Base-by-base conservation (phyloP, 2,797 vertebrate species). In the Pygocentrus nattereri region DNA sequence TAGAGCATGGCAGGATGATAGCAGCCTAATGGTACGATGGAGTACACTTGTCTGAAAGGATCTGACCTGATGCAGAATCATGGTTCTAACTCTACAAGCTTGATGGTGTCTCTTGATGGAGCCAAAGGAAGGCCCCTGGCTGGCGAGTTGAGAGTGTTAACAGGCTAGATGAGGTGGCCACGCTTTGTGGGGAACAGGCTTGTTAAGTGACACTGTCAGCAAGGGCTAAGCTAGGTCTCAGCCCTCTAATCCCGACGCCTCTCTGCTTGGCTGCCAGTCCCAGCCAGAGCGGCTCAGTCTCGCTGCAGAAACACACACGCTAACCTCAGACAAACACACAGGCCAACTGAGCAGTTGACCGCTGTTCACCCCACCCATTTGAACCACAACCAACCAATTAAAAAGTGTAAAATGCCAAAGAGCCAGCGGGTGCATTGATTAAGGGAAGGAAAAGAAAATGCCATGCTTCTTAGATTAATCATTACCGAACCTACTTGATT, bases 161-260 rank as follows among this genome's bases (percentile, higher is more conserved):
- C 25, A 12, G 47, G 19, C 13, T 30, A 38, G 16, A n/a, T 1
- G 12, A 76, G 21, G 23, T 52, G 38, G 21, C 41, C 34, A 21
- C 21, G 12, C 68, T 23, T 71, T 59, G 23, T 56, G 50, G 64
- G 54, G 34, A 62, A 52, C 81, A 68, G 49, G 18, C 76, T 68
- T 73, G 76, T 72, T 81, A 83, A 73, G 58, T 61, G 79, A 79
- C 38, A 69, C 69, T 72, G 73, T 84, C 77, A 80, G 82, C 74
- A 70, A 82, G 23, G 76, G 54, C 72, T 82, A 78, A 84, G 65
- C 44, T 52, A 61, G 67, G 71, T 54, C 65, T 80, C 68, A 71
- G 52, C 69, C 21, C 65, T n/a, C 49, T 78, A 80, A 82, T 82
- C 78, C 77, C 38, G 19, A 58, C 2, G 16, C 50, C 58, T 41